Evolutionary conservation across 2,797 vertebrate genomes (phyloP).

Genomic region (Carcharodon carcharias): DNA sequence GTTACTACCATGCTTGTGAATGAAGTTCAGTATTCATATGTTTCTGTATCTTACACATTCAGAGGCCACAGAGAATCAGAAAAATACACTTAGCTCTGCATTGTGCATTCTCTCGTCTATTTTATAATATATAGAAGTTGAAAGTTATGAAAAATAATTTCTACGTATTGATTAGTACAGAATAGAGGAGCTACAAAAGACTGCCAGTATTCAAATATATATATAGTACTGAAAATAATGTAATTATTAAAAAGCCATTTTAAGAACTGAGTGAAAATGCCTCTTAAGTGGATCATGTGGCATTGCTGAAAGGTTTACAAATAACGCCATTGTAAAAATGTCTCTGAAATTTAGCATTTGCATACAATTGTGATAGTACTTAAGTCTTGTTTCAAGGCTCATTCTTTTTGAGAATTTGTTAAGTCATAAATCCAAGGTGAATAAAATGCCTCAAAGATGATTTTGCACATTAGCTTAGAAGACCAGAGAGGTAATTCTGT

Average conservation of each 20-base stretch:
- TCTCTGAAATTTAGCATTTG: not conserved
- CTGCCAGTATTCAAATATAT: not conserved
- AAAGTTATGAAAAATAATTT: not conserved
- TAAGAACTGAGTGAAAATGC: not conserved
- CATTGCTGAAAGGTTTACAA: slow-evolving; percentile 13
- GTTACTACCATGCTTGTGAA: not conserved
- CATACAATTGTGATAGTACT: not conserved
- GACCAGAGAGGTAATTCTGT: not conserved
- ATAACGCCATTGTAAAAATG: not conserved
- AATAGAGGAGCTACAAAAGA: not conserved
- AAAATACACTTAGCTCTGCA: not conserved
- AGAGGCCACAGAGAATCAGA: not conserved
- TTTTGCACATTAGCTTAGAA: slow-evolving; percentile 2
- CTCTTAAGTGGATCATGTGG: not conserved
- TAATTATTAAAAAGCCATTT: not conserved
- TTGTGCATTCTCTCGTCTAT: not conserved
- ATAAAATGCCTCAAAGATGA: not conserved
- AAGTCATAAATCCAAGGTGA: not conserved
- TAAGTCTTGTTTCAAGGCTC: not conserved
- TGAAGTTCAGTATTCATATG: not conserved
- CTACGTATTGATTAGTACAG: no score
- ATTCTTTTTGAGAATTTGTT: not conserved
- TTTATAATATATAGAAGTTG: not conserved
- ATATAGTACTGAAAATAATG: not conserved
- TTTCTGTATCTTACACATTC: not conserved